phyloP scores from a whole-genome alignment of 2,113 vertebrate species.

The Procapra przewalskii region DNA sequence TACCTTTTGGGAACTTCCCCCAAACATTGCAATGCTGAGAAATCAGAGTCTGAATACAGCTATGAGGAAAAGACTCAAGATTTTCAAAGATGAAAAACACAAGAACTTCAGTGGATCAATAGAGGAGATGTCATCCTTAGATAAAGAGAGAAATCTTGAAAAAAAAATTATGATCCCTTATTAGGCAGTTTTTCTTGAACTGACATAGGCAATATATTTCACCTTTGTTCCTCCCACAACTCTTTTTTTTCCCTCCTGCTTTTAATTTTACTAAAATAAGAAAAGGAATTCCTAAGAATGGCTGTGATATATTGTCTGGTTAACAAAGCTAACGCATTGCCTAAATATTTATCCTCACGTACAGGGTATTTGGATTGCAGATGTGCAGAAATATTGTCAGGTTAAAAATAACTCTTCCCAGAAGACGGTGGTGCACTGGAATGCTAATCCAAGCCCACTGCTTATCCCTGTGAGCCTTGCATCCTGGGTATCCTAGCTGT shows the following conservation, averaged over 20 bases:
- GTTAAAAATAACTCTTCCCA: constrained; percentile 31
- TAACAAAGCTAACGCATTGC: not conserved
- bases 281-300: not conserved
- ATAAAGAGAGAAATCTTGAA: constrained; percentile 9
- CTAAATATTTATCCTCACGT: constrained; percentile 37
- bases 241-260: not conserved
- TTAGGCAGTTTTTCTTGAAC: not conserved
- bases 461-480: not conserved
- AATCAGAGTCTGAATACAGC: not conserved
- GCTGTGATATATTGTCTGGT: not conserved
- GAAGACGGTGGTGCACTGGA: not conserved
- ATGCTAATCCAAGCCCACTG: not conserved
- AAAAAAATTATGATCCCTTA: not conserved
- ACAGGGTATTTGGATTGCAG: constrained; percentile 9
- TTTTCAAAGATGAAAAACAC: not conserved
- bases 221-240: not conserved
- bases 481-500: not conserved
- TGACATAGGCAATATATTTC: not conserved
- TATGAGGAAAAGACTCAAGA: constrained; percentile 2
- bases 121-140: not conserved
- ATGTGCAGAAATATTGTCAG: not conserved
- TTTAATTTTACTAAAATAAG: constrained; percentile 22
- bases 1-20: not conserved
- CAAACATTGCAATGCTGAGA: not conserved
- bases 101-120: not conserved